phyloP scores from a whole-genome alignment of 2,113 vertebrate species.

The Hyperopisus bebe region DNA sequence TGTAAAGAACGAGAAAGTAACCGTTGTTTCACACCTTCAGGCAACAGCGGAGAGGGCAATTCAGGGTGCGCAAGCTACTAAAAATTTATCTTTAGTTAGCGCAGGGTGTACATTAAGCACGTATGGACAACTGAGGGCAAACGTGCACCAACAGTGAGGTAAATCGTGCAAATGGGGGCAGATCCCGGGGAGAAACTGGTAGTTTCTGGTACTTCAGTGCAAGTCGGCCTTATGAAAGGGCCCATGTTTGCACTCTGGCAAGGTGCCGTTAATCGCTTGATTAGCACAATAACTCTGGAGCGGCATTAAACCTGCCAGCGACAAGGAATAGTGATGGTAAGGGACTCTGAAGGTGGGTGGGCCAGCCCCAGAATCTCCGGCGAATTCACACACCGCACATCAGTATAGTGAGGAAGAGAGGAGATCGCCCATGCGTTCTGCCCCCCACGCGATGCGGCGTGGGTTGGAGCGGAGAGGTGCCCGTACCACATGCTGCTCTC shows the following conservation, averaged over 20 bases:
- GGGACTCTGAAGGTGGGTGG: not conserved
- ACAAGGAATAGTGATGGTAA: not conserved
- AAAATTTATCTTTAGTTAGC: not conserved
- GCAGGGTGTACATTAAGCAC: not conserved
- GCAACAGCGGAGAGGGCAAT: not conserved
- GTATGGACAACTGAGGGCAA: not conserved
- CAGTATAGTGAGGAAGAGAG: conserved; percentile 20
- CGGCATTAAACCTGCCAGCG: not conserved
- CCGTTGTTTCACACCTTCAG: not conserved
- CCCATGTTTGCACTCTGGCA: not conserved
- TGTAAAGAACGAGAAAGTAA: not conserved
- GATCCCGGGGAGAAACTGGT: not conserved
- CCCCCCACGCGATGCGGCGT: conserved; percentile 24
- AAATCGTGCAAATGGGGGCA: not conserved
- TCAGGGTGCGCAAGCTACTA: not conserved
- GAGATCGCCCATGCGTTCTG: conserved; percentile 6
- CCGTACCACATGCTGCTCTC: conserved; percentile 20
- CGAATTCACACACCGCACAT: not conserved
- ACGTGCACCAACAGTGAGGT: not conserved
- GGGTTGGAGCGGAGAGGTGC: conserved; percentile 34
- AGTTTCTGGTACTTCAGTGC: not conserved
- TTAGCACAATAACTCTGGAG: conserved; percentile 15
- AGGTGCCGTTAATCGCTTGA: conserved; percentile 3
- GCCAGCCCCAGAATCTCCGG: not conserved
- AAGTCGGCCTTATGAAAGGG: not conserved